Base-by-base conservation (phyloP, 1,140 invertebrate species). In the Cherax destructor region DNA sequence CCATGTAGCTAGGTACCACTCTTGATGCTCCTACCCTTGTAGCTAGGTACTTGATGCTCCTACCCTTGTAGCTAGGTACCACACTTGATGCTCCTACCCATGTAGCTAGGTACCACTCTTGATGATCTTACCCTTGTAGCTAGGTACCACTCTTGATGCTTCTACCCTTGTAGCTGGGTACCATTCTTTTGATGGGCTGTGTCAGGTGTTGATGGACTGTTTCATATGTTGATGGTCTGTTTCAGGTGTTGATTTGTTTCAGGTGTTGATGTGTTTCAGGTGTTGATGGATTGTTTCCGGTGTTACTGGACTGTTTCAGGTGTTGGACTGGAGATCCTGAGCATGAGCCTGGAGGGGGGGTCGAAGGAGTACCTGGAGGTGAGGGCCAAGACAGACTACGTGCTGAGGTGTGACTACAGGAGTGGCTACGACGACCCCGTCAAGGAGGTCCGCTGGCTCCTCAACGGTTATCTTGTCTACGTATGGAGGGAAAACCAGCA, bases 351-450 rank as follows among this genome's bases (percentile, higher is more conserved):
- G 18, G 47, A 65, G 4, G 86, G 86, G 9, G 86, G 86, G n/a
- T 47, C 24, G 1, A 56, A 41, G 0, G 78, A 81, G 30, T 88
- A 81, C 78, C 6, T 88, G 47, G 86, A 88, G 86, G 65, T 88
- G 86, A 78, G 78, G 18, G 18, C 86, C 3, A 72, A 21, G 2
- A 47, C 79, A 4, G 1, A 50, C 10, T 88, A 81, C 61, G 18
- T 59, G n/a, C 78, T 88, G 77, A 88, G 65, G 30, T 88, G 86
- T 41, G 65, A 65, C 41, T 88, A 69, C 86, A 56, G 59, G 6
- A 56, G 47, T 9, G 78, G 52, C 6, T 88, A 88, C 59, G 86
- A 88, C 61, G 86, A 88, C n/a, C 59, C 77, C 10, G 86, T 88
- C 4, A 47, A 47, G n/a, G 18, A 69, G 47, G 86, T 88, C 24